phyloP scores from a whole-genome alignment of 2,888 invertebrate genomes.

The Idaea straminata region DNA sequence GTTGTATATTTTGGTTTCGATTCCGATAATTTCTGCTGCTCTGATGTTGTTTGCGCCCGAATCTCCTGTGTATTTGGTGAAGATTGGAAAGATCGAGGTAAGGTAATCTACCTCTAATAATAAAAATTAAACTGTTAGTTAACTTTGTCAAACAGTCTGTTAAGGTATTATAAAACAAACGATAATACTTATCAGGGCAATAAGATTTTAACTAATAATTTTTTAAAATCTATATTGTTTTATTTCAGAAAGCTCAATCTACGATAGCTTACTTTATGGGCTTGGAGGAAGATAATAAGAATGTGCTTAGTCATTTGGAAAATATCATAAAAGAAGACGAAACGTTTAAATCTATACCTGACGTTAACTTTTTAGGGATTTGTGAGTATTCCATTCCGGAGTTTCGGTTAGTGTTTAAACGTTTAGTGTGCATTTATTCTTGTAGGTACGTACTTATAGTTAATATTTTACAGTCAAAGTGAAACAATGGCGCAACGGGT shows the following conservation, averaged over 20 bases:
- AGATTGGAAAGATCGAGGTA: constrained; percentile 46
- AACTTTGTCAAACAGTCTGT: too few species aligned
- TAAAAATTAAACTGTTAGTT: neutral
- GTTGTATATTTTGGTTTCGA: constrained; percentile 38
- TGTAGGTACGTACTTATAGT: too few species aligned
- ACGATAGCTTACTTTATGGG: constrained; percentile 49
- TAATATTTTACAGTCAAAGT: constrained; percentile 37
- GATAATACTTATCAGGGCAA: too few species aligned
- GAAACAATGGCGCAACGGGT: constrained; percentile 43
- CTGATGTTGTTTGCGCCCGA: constrained; percentile 53
- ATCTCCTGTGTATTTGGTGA: constrained; percentile 57
- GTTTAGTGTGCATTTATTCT: too few species aligned
- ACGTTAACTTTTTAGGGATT: constrained; percentile 44
- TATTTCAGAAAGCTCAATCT: constrained; percentile 48
- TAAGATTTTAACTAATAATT: too few species aligned
- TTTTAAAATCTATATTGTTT: too few species aligned
- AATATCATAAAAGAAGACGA: constrained; percentile 44
- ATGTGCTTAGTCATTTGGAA: constrained; percentile 42
- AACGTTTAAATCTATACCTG: constrained; percentile 46
- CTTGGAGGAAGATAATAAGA: constrained; percentile 37
- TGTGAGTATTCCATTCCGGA: constrained; percentile 38
- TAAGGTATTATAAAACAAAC: too few species aligned
- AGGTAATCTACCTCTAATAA: too few species aligned
- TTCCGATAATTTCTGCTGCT: constrained; percentile 39
- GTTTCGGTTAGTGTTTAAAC: neutral